These are phyloP conservation scores for Zeuzera pyrina DNA, from an alignment of 2,888 invertebrate genomes.

Conservation along the genomic window DNA sequence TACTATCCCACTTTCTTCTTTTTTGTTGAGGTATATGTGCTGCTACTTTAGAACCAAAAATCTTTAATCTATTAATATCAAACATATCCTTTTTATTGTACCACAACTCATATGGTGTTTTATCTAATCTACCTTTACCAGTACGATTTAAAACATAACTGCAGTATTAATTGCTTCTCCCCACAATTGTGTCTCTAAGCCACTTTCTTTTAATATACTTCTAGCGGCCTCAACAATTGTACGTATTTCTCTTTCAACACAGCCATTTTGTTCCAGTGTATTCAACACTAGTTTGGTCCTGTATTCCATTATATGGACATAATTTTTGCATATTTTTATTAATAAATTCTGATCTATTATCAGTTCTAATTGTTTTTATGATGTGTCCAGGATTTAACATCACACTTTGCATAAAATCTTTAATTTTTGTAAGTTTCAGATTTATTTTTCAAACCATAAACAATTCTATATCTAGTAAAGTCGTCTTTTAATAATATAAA, in stretches of 20 bases:
- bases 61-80: too few relatives aligned
- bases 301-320: background rate
- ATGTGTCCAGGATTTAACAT: background rate
- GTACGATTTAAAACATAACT: background rate
- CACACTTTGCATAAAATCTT: too few relatives aligned
- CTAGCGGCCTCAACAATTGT: background rate
- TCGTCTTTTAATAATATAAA: background rate
- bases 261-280: background rate
- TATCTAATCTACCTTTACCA: background rate
- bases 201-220: background rate
- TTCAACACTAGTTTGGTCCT: background rate
- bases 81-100: too few relatives aligned
- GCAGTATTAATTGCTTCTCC: constrained; percentile 1
- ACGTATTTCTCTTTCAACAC: background rate
- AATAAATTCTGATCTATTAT: background rate
- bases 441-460: background rate
- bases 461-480: background rate
- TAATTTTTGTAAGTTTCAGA: background rate
- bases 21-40: too few relatives aligned
- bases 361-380: background rate
- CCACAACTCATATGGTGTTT: background rate
- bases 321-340: background rate
- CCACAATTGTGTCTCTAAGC: background rate
- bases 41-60: too few relatives aligned
- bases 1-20: too few relatives aligned